Evolutionary conservation across 1,140 invertebrate genomes (phyloP).

Genomic region (Grapholita molesta): DNA sequence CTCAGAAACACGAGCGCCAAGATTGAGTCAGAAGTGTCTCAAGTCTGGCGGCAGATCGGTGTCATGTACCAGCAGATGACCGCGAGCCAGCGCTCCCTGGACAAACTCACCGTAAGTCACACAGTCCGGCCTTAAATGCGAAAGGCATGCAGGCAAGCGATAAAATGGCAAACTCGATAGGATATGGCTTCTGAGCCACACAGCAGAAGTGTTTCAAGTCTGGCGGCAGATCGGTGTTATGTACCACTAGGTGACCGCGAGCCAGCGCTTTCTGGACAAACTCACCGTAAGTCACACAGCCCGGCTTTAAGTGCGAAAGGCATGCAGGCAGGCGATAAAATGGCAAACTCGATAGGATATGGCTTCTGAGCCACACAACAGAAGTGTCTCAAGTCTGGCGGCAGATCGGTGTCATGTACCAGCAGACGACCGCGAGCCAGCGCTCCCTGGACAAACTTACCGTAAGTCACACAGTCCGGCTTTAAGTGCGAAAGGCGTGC

Average conservation of each 20-base stretch:
- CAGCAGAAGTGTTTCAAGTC: slow-evolving; percentile 90
- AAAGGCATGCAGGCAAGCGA: no score
- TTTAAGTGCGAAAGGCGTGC: no score
- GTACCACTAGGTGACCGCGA: slow-evolving; percentile 90
- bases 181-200: slow-evolving; percentile 88
- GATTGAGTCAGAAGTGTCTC: slow-evolving; percentile 90
- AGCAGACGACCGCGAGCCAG: slow-evolving; percentile 88
- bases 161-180: no score
- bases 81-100: slow-evolving; percentile 85
- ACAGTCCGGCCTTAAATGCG: no score
- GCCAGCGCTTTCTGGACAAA: slow-evolving; percentile 83
- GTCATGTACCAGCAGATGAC: slow-evolving; percentile 92
- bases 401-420: slow-evolving; percentile 93
- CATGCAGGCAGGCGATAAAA: no score
- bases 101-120: slow-evolving; percentile 67
- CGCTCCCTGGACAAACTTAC: slow-evolving; percentile 81
- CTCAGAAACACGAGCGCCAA: slow-evolving; percentile 86
- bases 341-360: no score
- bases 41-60: slow-evolving; percentile 92
- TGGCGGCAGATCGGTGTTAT: slow-evolving; percentile 94
- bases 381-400: slow-evolving; percentile 93
- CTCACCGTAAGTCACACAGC: slow-evolving; percentile 55
- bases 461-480: no score
- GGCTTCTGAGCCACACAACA: slow-evolving; percentile 87
- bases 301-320: no score